Percentiles rank a stretch among this genome's conserved stretches.
These are phyloP conservation scores for Delichon dasypus DNA, from an alignment of 2,797 vertebrate genomes.

Conservation along the genomic window DNA sequence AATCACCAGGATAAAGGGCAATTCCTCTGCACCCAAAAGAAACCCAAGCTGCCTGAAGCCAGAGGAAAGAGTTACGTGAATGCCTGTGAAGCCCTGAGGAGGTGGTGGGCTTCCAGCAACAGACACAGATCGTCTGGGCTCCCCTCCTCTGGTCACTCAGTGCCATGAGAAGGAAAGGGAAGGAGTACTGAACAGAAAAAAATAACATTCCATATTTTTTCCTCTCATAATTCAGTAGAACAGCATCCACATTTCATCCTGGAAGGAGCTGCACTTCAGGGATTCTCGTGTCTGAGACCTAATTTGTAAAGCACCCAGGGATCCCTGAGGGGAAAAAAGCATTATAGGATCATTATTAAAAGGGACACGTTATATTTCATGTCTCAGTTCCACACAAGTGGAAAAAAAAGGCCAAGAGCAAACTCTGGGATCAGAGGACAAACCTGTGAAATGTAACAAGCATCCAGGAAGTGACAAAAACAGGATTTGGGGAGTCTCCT, in stretches of 20 bases:
- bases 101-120: not conserved
- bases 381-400: not conserved
- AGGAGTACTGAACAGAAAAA: not conserved
- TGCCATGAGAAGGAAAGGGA: not conserved
- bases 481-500: not conserved
- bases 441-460: not conserved
- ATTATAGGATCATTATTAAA: constrained; percentile 36
- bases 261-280: not conserved
- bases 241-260: not conserved
- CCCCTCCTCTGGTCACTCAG: not conserved
- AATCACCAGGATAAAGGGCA: not conserved
- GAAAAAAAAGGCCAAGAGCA: not conserved
- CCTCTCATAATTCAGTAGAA: not conserved
- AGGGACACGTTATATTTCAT: not conserved
- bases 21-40: not conserved
- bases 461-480: not conserved
- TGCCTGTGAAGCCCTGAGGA: not conserved
- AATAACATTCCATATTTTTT: not conserved
- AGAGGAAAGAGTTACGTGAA: not conserved
- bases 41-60: not conserved
- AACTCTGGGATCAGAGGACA: not conserved
- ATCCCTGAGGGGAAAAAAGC: not conserved
- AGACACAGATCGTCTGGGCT: not conserved
- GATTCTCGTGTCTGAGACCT: not conserved
- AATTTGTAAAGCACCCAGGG: not conserved